Evolutionary conservation across 2,113 vertebrate species (phyloP).

Genomic region (Calypte anna): DNA sequence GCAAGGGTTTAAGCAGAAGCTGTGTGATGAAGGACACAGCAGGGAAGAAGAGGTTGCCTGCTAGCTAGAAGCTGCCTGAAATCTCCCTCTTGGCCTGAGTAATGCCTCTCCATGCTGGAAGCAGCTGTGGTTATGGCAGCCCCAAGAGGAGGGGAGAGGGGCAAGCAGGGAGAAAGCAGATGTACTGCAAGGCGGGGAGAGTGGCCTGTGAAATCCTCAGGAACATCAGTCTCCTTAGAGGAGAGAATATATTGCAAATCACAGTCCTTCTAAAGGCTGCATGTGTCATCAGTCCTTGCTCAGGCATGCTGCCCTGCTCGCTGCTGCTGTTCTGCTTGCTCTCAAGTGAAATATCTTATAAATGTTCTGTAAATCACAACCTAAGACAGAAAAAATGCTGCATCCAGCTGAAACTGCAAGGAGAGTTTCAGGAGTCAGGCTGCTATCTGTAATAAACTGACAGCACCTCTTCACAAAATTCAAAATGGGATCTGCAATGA

Average conservation of each 20-base stretch:
- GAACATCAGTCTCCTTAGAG: background rate
- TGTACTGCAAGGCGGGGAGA: background rate
- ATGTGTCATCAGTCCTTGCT: background rate
- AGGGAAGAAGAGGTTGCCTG: background rate
- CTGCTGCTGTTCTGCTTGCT: background rate
- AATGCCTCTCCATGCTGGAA: background rate
- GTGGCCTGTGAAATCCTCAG: background rate
- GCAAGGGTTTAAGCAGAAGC: background rate
- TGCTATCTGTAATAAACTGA: background rate
- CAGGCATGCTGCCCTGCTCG: background rate
- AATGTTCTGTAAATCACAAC: conserved; percentile 27
- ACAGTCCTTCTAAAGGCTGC: background rate
- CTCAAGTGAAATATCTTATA: background rate
- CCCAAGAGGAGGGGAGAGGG: background rate
- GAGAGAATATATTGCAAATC: background rate
- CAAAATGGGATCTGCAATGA: background rate
- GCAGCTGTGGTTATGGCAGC: background rate
- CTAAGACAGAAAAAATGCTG: background rate
- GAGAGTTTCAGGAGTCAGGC: background rate
- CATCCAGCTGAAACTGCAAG: background rate
- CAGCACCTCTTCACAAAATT: background rate
- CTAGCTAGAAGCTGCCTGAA: background rate
- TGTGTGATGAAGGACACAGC: accelerated
- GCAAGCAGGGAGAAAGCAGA: background rate
- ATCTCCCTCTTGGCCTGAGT: background rate